Base-by-base conservation (phyloP, 1,140 invertebrate species). In the Polypedilum pembai region DNA sequence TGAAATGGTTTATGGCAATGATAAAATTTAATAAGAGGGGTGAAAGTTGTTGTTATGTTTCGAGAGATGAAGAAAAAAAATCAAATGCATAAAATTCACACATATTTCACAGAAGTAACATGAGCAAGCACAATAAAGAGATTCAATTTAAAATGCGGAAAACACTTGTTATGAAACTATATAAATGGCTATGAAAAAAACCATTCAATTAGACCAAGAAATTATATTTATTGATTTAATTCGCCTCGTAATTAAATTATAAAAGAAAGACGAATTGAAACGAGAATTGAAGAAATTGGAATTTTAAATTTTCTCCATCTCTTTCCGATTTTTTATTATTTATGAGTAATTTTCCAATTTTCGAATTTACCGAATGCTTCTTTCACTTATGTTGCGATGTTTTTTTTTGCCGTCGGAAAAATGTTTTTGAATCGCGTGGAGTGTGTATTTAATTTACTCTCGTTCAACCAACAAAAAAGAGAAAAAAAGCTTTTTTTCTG, bases 81-180 rank as follows among this genome's bases (percentile, higher is more conserved):
- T 33, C 24, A 56, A 56, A 56, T 56, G 45, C 45, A 56, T 56
- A 56, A 56, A 56, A 56, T 56, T 56, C 45, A 56, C 45, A 56
- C 45, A 56, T 56, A 56, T 56, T 12, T 56, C 45, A 56, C 45
- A 56, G 45, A n/a, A n/a, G 45, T n/a, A 56, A n/a, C 45, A n/a
- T 56, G 24, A 33, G 24, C 24, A 33, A 33, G 24, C 24, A 33
- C 1, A 1, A 33, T 3, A 33, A 33, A 33, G 24, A 33, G 24
- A 33, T 33, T 33, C 45, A 56, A 12, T 56, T 56, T 69, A 18
- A 7, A 18, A 69, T 69, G 65, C 65, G 65, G 65, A 69, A 69
- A 69, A 21, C 65, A 69, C 65, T 69, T 69, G 65, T 69, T 69
- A 69, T 21, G 20, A 69, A 69, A 69, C 18, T 10, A 69, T 10